These are phyloP conservation scores for Abramis brama DNA, from an alignment of 2,113 vertebrate species.

Conservation along the genomic window DNA sequence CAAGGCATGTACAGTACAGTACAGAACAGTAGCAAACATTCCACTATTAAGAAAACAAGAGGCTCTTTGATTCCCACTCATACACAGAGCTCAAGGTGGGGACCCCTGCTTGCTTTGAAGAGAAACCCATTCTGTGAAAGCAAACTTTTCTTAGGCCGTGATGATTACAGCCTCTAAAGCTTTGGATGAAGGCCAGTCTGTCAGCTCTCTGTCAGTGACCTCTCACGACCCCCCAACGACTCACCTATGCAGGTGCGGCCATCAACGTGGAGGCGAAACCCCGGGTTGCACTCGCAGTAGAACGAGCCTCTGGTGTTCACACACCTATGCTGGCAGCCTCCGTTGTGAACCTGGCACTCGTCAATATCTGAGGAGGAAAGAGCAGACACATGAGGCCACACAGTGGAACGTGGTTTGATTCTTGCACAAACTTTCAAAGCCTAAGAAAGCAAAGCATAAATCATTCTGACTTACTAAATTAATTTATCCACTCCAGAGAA, in stretches of 20 bases:
- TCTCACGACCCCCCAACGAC: conserved; percentile 52
- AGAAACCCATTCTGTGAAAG: conserved; percentile 37
- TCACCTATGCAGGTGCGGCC: conserved; percentile 91
- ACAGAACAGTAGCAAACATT: conserved; percentile 48
- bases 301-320: conserved; percentile 90
- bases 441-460: conserved; percentile 21
- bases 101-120: conserved; percentile 47
- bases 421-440: conserved; percentile 5
- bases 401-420: neutral
- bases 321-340: conserved; percentile 95
- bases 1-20: conserved; percentile 35
- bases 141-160: conserved; percentile 41
- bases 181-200: conserved; percentile 35
- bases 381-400: neutral
- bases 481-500: neutral
- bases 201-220: conserved; percentile 27
- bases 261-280: conserved; percentile 87
- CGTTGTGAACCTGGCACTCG: conserved; percentile 90
- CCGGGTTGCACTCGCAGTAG: conserved; percentile 85
- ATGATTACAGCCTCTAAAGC: conserved; percentile 37
- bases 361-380: conserved; percentile 81
- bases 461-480: neutral
- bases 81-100: conserved; percentile 28
- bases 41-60: conserved; percentile 47
- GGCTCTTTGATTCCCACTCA: conserved; percentile 47